phyloP scores from a whole-genome alignment of 2,113 vertebrate species.

The Neotoma lepida region DNA sequence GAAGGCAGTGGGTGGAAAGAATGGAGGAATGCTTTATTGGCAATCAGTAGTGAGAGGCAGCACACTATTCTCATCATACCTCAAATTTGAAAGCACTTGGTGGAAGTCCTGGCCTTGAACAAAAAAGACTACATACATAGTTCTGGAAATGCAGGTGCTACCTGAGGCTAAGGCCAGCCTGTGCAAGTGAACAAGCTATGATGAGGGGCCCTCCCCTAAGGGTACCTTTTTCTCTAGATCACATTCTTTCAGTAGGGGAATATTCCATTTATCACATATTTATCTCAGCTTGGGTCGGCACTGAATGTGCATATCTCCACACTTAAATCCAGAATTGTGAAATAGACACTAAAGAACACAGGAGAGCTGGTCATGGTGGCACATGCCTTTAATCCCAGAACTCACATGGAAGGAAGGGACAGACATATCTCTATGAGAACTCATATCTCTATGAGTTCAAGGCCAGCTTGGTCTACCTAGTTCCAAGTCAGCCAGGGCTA shows the following conservation, averaged over 20 bases:
- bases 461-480: background rate
- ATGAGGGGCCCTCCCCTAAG: background rate
- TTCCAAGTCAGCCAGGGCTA: background rate
- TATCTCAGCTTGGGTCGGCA: background rate
- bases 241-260: background rate
- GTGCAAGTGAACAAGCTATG: background rate
- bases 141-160: background rate
- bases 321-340: background rate
- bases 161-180: background rate
- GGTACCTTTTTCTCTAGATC: background rate
- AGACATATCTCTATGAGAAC: background rate
- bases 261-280: background rate
- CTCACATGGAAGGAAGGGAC: background rate
- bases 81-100: background rate
- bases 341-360: background rate
- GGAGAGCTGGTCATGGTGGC: background rate
- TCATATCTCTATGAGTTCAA: background rate
- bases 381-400: background rate
- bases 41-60: background rate
- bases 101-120: background rate
- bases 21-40: background rate
- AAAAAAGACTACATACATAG: no score
- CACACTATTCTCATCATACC: background rate
- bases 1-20: background rate
- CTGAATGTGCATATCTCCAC: background rate